phyloP scores from a whole-genome alignment of 2,113 vertebrate species.

The Pao palembangensis region DNA sequence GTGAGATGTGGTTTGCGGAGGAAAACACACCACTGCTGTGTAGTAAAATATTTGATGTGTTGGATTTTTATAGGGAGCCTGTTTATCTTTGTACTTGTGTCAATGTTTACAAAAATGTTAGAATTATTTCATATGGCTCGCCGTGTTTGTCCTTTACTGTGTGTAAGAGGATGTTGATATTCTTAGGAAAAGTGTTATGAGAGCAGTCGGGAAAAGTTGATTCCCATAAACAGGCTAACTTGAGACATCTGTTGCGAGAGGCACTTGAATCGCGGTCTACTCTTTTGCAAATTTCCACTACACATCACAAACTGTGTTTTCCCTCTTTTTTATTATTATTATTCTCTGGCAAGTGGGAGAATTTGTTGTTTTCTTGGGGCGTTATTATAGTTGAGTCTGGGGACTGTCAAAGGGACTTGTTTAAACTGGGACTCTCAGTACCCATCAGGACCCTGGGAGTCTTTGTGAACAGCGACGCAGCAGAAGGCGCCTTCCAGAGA shows the following conservation, averaged over 20 bases:
- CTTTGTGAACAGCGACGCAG: slow-evolving; percentile 67
- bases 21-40: slow-evolving; percentile 31
- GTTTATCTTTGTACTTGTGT: slow-evolving; percentile 63
- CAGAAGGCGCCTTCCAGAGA: slow-evolving; percentile 61
- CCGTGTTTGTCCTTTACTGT: slow-evolving; percentile 62
- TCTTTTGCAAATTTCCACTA: slow-evolving; percentile 62
- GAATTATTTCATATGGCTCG: slow-evolving; percentile 58
- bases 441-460: slow-evolving; percentile 66
- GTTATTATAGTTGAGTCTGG: slow-evolving; percentile 54
- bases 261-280: slow-evolving; percentile 65
- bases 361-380: slow-evolving; percentile 63
- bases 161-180: slow-evolving; percentile 58
- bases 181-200: slow-evolving; percentile 57
- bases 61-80: slow-evolving; percentile 57
- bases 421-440: slow-evolving; percentile 69
- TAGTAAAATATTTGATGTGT: slow-evolving; percentile 36
- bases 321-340: slow-evolving; percentile 13
- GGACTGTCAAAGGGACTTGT: slow-evolving; percentile 64
- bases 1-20: neutral
- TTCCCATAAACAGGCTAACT: slow-evolving; percentile 73
- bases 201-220: slow-evolving; percentile 70
- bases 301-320: slow-evolving; percentile 63
- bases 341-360: slow-evolving; percentile 63
- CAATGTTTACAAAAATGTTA: slow-evolving; percentile 69
- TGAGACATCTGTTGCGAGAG: slow-evolving; percentile 66